Base-by-base conservation (phyloP, 2,888 invertebrate species). In the Margaritifera margaritifera region DNA sequence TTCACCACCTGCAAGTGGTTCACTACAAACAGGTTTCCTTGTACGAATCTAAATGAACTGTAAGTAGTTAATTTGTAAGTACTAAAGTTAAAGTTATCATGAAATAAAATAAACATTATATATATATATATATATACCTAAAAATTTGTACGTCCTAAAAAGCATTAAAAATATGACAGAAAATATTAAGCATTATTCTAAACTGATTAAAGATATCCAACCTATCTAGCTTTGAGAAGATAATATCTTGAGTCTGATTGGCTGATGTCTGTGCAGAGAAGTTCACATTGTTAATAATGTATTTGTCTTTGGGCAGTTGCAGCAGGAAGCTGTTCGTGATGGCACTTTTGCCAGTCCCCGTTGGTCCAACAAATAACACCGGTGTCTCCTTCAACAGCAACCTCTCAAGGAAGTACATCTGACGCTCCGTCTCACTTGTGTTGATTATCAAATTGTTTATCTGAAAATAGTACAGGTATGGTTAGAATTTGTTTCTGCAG, bases 261-360 rank as follows among this genome's bases (percentile, higher is more conserved):
- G 88, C 88, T 51, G 88, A 84, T 20, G 89, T 89, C 74, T 88
- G 86, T 6, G 89, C 89, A 1, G 89, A 89, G 80, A 89, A 89
- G 81, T 86, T 88, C 62, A 89, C 79, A 75, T 88, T 88, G 80
- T 82, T 87, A 72, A 86, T 86, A 71, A 87, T 80, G 75, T 83
- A 89, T 72, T 87, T 85, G 72, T 88, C 87, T 62, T 82, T 83
- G 0, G 87, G 86, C 20, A 89, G 80, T 58, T 82, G 71, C 19
- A 84, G 77, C 27, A 89, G 80, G 78, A 83, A 88, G 75, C 79
- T 83, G 76, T 89, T 89, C 66, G 88, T 89, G 73, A 89, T 88
- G 71, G 88, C 88, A 62, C 85, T 86, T 74, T 89, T 89, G 8
- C 89, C 89, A 0, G 89, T 89, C 19, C 89, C 89, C 6, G 89